A percentile compares a stretch with the other conserved stretches of the same genome.
These are phyloP conservation scores for Danionella dracula DNA, from an alignment of 2,797 vertebrate genomes.

Conservation along the genomic window DNA sequence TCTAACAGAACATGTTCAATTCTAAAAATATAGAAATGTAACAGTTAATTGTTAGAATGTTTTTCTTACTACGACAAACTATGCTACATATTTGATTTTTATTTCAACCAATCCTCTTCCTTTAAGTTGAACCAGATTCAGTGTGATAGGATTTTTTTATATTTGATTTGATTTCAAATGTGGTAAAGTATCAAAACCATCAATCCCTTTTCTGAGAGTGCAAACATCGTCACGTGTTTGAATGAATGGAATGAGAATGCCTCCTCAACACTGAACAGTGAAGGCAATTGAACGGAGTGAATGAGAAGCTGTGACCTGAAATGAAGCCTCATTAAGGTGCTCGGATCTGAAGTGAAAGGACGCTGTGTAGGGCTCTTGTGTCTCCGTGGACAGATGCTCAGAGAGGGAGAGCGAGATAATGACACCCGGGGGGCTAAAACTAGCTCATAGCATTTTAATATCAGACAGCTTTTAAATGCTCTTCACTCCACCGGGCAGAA, in stretches of 20 bases:
- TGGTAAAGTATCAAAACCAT: no score
- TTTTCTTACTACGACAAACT: no score
- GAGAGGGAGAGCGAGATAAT: constrained; percentile 1
- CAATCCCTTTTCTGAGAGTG: not conserved
- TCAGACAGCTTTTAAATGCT: not conserved
- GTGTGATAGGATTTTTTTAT: no score
- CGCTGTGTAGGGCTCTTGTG: no score
- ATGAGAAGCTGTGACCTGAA: constrained; percentile 6
- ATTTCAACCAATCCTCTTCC: no score
- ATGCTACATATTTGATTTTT: no score
- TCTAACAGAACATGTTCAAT: no score
- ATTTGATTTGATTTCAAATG: no score
- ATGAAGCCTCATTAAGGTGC: constrained; percentile 7
- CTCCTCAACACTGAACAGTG: not conserved
- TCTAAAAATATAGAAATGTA: no score
- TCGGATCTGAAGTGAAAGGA: constrained; percentile 15
- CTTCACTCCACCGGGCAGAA: not conserved
- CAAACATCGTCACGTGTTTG: not conserved
- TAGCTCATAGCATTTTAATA: not conserved
- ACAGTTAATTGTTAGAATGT: no score
- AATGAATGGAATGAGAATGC: not conserved
- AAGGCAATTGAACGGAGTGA: not conserved
- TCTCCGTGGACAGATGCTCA: constrained; percentile 5
- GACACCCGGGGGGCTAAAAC: constrained; percentile 30
- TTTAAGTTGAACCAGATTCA: no score